phyloP scores from a whole-genome alignment of 2,797 vertebrate genomes.

The Phalanger gymnotis region DNA sequence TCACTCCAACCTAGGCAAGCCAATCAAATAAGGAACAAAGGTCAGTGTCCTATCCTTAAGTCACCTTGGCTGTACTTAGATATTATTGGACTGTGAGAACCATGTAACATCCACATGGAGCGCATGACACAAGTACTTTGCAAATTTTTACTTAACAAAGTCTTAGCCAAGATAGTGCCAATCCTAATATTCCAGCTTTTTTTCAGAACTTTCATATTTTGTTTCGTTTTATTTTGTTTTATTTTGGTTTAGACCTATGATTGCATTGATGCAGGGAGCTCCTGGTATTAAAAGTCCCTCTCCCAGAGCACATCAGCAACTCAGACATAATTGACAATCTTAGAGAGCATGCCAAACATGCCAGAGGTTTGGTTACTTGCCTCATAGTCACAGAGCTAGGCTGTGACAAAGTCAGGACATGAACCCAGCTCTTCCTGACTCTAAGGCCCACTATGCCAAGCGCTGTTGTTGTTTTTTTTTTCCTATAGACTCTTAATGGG shows the following conservation, averaged over 20 bases:
- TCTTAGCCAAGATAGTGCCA: neutral
- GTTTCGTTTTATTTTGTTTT: neutral
- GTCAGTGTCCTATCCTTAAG: neutral
- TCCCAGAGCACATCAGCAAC: neutral
- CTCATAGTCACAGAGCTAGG: neutral
- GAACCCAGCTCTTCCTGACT: neutral
- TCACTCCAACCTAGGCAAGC: constrained; percentile 29
- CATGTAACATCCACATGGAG: neutral
- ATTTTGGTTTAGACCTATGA: neutral
- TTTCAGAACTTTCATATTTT: neutral
- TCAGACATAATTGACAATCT: neutral
- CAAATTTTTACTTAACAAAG: constrained; percentile 17
- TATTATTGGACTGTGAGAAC: neutral
- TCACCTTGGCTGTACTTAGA: neutral
- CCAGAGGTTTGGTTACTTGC: neutral
- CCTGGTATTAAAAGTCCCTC: neutral
- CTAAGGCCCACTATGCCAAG: neutral
- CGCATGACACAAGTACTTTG: neutral
- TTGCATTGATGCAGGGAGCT: neutral
- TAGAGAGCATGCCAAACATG: neutral
- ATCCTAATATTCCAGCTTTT: neutral
- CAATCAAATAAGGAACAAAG: neutral
- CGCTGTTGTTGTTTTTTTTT: too few species aligned
- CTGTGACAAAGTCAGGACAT: neutral
- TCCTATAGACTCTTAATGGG: neutral